Conservation (phyloP, 1,140 invertebrate genomes). For the Atta texana region DNA sequence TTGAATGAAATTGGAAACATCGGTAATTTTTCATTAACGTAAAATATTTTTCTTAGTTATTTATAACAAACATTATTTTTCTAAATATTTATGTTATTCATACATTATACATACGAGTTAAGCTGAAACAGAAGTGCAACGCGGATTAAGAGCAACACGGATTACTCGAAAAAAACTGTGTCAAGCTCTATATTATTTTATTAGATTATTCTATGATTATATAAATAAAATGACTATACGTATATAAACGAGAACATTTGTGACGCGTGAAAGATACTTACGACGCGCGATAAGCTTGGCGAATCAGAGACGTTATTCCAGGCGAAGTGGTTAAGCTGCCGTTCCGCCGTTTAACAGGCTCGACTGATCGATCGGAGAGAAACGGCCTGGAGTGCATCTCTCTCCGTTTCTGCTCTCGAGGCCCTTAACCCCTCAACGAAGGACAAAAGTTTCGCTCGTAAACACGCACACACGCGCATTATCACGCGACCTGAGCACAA, state of each 20-base stretch:
- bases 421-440: constrained; percentile 54
- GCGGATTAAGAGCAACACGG: not conserved
- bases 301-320: constrained; percentile 45
- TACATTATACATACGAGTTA: not conserved
- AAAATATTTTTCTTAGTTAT: not conserved
- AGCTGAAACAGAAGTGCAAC: not conserved
- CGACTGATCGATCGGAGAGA: constrained; percentile 46
- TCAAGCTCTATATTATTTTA: constrained; percentile 3
- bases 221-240: not conserved
- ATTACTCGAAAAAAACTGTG: not conserved
- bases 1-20: not conserved
- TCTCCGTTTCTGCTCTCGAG: constrained; percentile 6
- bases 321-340: constrained; percentile 36
- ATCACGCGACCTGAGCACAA: not conserved
- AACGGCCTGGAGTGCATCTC: constrained; percentile 13
- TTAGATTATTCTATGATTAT: not conserved
- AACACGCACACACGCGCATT: constrained; percentile 26
- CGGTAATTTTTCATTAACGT: not conserved
- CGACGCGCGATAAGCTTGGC: constrained; percentile 29
- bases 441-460: constrained; percentile 50
- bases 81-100: not conserved
- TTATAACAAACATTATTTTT: not conserved
- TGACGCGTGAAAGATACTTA: constrained; percentile 12
- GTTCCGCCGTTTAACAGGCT: constrained; percentile 50
- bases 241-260: not conserved